Conservation (phyloP, 2,797 vertebrate species). For the Acomys russatus region DNA sequence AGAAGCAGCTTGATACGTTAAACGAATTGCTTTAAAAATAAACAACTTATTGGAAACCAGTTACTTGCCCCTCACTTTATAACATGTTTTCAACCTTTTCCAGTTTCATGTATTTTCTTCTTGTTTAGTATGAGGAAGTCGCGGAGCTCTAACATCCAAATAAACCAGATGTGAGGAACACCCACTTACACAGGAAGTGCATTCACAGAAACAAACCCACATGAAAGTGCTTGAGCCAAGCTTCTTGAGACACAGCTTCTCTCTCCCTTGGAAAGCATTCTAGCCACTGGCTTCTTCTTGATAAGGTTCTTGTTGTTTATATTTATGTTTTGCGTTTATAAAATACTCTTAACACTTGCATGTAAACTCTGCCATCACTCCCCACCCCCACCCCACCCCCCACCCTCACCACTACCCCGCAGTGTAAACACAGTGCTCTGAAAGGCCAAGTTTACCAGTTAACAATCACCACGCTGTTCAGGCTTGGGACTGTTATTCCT, state of each 20-base stretch:
- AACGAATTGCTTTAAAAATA: constrained; percentile 59
- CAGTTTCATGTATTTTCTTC: constrained; percentile 63
- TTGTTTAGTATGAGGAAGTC: constrained; percentile 70
- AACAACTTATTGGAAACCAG: constrained; percentile 46
- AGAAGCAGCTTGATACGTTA: background rate
- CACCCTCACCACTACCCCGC: background rate
- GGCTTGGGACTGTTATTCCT: constrained; percentile 69
- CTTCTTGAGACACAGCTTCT: constrained; percentile 27
- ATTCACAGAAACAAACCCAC: constrained; percentile 67
- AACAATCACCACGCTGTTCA: constrained; percentile 76
- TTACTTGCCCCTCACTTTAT: constrained; percentile 45
- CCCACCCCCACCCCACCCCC: background rate
- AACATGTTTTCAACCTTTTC: constrained; percentile 65
- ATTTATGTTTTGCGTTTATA: constrained; percentile 66
- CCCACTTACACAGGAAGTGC: constrained; percentile 64
- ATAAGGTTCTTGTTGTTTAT: constrained; percentile 48
- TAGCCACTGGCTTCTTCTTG: background rate
- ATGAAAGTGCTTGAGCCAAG: constrained; percentile 71
- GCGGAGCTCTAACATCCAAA: constrained; percentile 68
- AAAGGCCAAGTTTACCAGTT: constrained; percentile 67
- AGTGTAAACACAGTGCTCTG: constrained; percentile 43
- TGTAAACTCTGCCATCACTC: constrained; percentile 64
- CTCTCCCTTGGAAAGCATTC: constrained; percentile 1
- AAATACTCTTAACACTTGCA: constrained; percentile 42
- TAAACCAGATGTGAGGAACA: constrained; percentile 77